These are phyloP conservation scores for Zeugodacus cucurbitae DNA, from an alignment of 1,140 invertebrate genomes.

Conservation along the genomic window DNA sequence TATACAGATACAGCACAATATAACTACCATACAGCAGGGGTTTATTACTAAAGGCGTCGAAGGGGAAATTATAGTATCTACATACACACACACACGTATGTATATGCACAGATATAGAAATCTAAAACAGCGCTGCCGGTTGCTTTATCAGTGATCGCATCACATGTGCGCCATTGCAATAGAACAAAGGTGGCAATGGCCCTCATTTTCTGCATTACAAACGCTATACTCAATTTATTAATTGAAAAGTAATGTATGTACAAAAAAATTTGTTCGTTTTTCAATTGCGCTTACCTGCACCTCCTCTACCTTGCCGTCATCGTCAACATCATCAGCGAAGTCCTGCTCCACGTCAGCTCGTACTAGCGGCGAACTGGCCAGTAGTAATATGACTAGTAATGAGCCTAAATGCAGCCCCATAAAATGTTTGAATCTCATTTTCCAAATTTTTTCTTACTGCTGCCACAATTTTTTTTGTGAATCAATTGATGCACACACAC, in stretches of 20 bases:
- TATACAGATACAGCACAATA: not conserved
- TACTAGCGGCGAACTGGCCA: not conserved
- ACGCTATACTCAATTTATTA: not conserved
- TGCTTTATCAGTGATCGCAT: slow-evolving; percentile 9
- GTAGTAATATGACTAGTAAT: not conserved
- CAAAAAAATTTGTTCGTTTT: not conserved
- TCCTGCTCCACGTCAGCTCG: slow-evolving; percentile 40
- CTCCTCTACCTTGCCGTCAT: slow-evolving; percentile 60
- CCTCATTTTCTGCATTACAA: not conserved
- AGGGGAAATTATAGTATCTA: not conserved
- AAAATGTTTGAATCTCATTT: slow-evolving; percentile 14
- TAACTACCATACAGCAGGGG: not conserved
- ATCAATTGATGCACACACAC: not conserved
- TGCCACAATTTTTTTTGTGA: not conserved
- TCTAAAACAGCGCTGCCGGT: slow-evolving; percentile 5
- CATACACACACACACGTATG: not conserved
- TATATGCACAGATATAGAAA: not conserved
- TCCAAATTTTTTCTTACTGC: not conserved
- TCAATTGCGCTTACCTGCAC: slow-evolving; percentile 53
- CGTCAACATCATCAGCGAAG: slow-evolving; percentile 52
- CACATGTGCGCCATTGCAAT: not conserved
- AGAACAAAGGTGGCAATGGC: slow-evolving; percentile 16
- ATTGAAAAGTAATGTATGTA: not conserved
- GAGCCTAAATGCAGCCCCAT: not conserved
- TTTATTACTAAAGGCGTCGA: not conserved